Base-by-base conservation (phyloP, 2,888 invertebrate species). In the Chymomyza procnemis region DNA sequence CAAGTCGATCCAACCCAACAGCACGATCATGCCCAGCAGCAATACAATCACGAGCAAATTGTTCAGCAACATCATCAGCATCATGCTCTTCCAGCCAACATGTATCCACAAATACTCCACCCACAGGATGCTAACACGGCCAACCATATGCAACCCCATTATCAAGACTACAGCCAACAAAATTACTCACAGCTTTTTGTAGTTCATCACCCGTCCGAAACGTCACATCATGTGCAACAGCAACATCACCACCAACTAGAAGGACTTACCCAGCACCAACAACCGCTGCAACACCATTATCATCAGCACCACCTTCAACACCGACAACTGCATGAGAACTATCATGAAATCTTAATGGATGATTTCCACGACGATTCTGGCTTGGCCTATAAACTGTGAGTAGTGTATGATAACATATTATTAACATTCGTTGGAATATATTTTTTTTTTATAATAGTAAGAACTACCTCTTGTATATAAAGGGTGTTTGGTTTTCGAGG, bases 351-450 rank as follows among this genome's bases (percentile, higher is more conserved):
- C 9, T 87, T 90, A 77, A 89, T 90, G 72, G 90, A 90, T 22
- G 90, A 90, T 22, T 88, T 88, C 56, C 88, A 89, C 8, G 90
- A 90, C 16, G 89, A 89, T 64, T 87, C 85, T 0, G 84, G 73
- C 19, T 75, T 82, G 18, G 78, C 88, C 16, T 90, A 85, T 69
- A 90, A 90, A 87, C 71, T 90, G 90, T 90, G 79, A 90, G 90
- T 90, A 79, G 67, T 75, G 73, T 80, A 69, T 77, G 62, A 69
- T 54, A 16, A 46, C 26, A 19, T 34, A 41, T 5, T 41, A 12
- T 12, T 12, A 12, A 1, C 5, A 26, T 5, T 3, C 26, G 26
- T 26, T 26, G 5, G 26, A 26, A 6, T 5, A 26, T 5, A 26
- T 26, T 2, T 6, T 26, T 26, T 26, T 6, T 26, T 26, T 26